phyloP scores from a whole-genome alignment of 2,797 vertebrate species.

The Phrynocephalus forsythii region DNA sequence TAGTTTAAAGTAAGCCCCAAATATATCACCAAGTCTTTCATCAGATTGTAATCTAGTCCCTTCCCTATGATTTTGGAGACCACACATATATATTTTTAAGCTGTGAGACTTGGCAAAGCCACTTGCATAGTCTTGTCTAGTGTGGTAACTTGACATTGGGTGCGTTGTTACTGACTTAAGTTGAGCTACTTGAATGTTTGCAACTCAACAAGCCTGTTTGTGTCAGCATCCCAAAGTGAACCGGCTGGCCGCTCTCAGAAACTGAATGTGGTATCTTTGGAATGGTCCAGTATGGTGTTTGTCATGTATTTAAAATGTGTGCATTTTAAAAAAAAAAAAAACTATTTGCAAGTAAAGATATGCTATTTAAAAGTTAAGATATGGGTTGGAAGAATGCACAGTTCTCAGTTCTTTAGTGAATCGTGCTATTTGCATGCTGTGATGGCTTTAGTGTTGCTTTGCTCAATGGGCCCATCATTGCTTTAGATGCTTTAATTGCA shows the following conservation, averaged over 20 bases:
- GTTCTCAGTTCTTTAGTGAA: neutral
- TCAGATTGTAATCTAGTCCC: neutral
- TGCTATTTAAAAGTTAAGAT: neutral
- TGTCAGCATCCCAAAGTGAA: slow-evolving; percentile 1
- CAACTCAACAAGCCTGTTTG: neutral
- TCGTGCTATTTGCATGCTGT: slow-evolving; percentile 21
- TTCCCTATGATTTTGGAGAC: neutral
- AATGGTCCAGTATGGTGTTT: neutral
- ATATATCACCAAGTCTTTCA: neutral
- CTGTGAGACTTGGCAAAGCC: slow-evolving; percentile 40
- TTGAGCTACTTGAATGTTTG: slow-evolving; percentile 22
- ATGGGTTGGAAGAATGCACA: neutral
- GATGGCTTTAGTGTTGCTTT: neutral
- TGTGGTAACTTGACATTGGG: slow-evolving; percentile 5
- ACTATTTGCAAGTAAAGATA: neutral
- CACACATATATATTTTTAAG: neutral
- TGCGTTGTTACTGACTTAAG: slow-evolving; percentile 17
- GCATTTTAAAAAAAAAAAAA: neutral
- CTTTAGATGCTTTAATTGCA: neutral
- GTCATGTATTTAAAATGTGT: neutral
- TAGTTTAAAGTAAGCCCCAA: neutral
- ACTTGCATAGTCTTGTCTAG: neutral
- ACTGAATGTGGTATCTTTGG: slow-evolving; percentile 3
- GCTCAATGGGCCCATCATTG: neutral
- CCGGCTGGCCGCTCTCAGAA: neutral